Conservation (phyloP, 2,888 invertebrate genomes). For the Netelia inedita region DNA sequence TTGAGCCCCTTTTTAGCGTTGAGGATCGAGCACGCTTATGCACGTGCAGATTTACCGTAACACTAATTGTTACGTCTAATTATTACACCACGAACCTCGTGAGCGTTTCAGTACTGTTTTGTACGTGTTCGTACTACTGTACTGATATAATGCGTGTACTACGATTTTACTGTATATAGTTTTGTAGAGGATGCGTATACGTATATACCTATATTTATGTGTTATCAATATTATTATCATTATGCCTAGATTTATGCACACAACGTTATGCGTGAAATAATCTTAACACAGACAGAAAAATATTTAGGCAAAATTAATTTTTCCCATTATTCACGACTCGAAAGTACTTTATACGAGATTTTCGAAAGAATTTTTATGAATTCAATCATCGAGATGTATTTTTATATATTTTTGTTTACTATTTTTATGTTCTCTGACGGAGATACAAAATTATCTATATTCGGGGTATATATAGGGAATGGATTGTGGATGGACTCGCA, state of each 20-base stretch:
- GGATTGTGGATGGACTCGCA: slow-evolving; percentile 1
- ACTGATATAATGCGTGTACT: neutral
- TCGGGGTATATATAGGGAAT: no score
- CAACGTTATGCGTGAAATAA: no score
- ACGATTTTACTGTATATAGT: slow-evolving; percentile 7
- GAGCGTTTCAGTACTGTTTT: slow-evolving; percentile 20
- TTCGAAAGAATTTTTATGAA: neutral
- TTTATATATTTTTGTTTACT: no score
- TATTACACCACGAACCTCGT: slow-evolving; percentile 67
- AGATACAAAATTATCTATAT: no score
- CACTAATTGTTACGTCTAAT: slow-evolving; percentile 81
- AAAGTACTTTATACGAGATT: neutral
- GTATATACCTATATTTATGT: neutral
- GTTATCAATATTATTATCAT: neutral
- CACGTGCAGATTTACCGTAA: slow-evolving; percentile 81
- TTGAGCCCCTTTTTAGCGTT: slow-evolving; percentile 50
- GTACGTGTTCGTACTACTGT: slow-evolving; percentile 31
- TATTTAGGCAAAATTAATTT: no score
- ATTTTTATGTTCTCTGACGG: no score
- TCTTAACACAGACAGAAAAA: no score
- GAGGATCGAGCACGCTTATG: slow-evolving; percentile 64
- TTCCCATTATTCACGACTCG: no score
- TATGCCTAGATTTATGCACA: neutral
- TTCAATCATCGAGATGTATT: neutral
- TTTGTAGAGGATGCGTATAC: neutral